Evolutionary conservation across 2,888 invertebrate genomes (phyloP).

Genomic region (Volucella bombylans): DNA sequence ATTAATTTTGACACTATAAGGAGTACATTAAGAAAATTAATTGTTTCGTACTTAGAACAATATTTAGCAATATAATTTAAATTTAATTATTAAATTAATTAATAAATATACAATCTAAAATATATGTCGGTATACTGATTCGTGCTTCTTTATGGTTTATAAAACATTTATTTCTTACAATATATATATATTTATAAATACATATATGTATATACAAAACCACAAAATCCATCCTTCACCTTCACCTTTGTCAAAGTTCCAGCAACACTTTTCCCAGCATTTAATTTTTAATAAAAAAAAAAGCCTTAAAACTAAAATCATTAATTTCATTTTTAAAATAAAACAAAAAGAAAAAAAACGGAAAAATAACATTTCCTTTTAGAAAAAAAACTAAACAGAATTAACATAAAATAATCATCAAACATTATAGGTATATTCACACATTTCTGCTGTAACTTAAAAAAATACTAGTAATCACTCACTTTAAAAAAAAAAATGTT

Average conservation of each 20-base stretch:
- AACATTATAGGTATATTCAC: not conserved
- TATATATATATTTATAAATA: not conserved
- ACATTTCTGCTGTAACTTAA: not conserved
- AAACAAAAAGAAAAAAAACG: not conserved
- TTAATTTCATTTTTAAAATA: not conserved
- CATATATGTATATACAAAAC: slow-evolving; percentile 21
- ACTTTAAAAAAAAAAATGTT: not conserved
- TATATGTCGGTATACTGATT: no score
- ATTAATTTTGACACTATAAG: no score
- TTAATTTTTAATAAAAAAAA: not conserved
- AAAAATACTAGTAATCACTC: not conserved
- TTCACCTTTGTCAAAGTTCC: slow-evolving; percentile 2
- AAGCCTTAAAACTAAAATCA: not conserved
- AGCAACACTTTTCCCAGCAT: slow-evolving; percentile 2
- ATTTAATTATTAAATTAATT: no score
- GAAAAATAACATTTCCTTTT: not conserved
- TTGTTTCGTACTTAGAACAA: no score
- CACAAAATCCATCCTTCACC: slow-evolving; percentile 41
- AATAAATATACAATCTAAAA: no score
- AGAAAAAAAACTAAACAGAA: not conserved
- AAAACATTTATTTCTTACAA: no score
- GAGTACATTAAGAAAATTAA: no score
- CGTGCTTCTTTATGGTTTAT: no score
- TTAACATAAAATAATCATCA: not conserved
- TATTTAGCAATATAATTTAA: no score